Evolutionary conservation across 1,140 invertebrate genomes (phyloP), one percentile per base, ranked within the genome.

Genomic region (Ruditapes philippinarum): DNA sequence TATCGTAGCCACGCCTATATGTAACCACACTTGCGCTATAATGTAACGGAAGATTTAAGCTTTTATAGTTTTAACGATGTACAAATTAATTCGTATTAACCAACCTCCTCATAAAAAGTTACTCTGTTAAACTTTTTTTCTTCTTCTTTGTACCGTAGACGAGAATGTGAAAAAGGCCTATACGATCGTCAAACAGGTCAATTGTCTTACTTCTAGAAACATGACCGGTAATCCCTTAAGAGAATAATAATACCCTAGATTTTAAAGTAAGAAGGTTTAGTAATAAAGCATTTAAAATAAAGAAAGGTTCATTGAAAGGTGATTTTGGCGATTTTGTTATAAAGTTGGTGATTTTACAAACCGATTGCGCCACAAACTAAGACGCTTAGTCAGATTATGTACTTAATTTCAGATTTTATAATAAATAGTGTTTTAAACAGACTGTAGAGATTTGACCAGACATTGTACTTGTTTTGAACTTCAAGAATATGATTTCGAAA

Each of bases 41-140:
- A 57, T 57, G 54, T 57, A 31, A 65, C 60, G 60, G 60, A 7
- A 65, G 25, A 65, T 65, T 65, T 65, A 28, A 28, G 57, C 9
- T 11, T 12, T 33, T 65, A 65, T 31, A 7, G 60, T 54, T n/a
- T 45, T 65, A 65, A 65, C 28, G 60, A 65, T 65, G 60, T 65
- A 65, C 60, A 65, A 65, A 65, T 65, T 65, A 65, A 31, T 65
- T 65, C 60, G 19, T 31, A 65, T 65, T 65, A 65, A n/a, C 60
- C 12, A 65, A 28, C 25, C 22, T 65, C 33, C 60, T 33, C 60
- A 14, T 28, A 65, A 65, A 65, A n/a, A n/a, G n/a, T n/a, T n/a
- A n/a, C n/a, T n/a, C n/a, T n/a, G n/a, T n/a, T n/a, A n/a, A n/a
- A n/a, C n/a, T n/a, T n/a, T n/a, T n/a, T n/a, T n/a, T n/a, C n/a